These are phyloP conservation scores for Lasioglossum lativentre DNA, from an alignment of 2,888 invertebrate genomes.

Conservation along the genomic window DNA sequence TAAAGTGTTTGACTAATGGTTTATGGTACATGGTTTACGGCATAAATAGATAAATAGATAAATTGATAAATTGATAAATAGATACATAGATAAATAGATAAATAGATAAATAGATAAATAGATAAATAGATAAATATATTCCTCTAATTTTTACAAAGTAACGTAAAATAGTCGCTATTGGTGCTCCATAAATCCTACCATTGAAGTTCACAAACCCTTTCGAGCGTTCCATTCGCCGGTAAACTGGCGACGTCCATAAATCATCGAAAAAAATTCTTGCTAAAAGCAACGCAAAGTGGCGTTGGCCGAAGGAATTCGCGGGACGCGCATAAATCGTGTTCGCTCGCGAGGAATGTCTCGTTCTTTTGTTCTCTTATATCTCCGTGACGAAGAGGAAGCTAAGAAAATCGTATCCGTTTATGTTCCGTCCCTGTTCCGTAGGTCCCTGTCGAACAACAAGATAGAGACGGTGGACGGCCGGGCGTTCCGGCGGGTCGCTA, in stretches of 20 bases:
- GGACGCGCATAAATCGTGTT: background rate
- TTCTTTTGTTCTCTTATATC: slow-evolving; percentile 19
- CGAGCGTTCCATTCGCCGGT: background rate
- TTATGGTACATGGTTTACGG: too few species aligned
- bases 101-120: too few species aligned
- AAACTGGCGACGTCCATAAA: background rate
- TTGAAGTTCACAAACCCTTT: background rate
- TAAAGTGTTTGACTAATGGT: too few species aligned
- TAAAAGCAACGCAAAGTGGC: slow-evolving; percentile 12
- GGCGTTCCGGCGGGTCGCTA: slow-evolving; percentile 89
- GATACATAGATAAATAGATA: too few species aligned
- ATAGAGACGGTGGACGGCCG: slow-evolving; percentile 91
- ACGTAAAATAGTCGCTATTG: background rate
- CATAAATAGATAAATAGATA: too few species aligned
- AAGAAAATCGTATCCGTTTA: slow-evolving; percentile 59
- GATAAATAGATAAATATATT: too few species aligned
- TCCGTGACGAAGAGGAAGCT: slow-evolving; percentile 20
- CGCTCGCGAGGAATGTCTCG: slow-evolving; percentile 20
- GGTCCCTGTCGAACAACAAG: slow-evolving; percentile 93
- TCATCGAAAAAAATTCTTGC: background rate
- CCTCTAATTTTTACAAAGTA: background rate
- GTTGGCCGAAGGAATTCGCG: background rate
- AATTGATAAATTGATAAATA: too few species aligned
- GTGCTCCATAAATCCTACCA: background rate
- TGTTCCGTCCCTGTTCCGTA: slow-evolving; percentile 78